Evolutionary conservation across 2,797 vertebrate species (phyloP), one percentile per base, ranked within the genome.

Genomic region (Garrulus glandarius): DNA sequence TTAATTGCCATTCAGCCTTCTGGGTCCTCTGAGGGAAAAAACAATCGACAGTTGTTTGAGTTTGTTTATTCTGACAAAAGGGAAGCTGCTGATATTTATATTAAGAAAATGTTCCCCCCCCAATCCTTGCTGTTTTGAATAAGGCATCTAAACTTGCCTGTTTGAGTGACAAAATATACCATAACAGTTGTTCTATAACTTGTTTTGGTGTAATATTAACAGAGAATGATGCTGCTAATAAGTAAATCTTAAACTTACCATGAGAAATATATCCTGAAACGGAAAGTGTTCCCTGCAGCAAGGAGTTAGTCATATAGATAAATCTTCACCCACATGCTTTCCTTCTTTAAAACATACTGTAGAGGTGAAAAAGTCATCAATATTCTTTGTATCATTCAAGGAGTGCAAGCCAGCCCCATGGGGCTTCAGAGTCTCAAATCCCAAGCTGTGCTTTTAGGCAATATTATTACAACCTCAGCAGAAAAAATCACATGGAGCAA

Each of bases 171-270:
- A 9, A 55, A 46, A 63, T 47, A 47, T 8, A 32, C 39, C 29
- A 2, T 43, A 32, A 63, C 14, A 43, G 15, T 53, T 46, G 16
- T 47, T 61, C 60, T 43, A 11, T 36, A 75, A 90, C 23, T 36
- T 50, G 22, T 61, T 52, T 84, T 78, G 18, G 18, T 55, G 34
- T 55, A 89, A 37, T 17, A 13, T 61, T 61, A 92, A 78, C 14
- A n/a, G 14, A 64, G 37, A 77, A 86, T 9, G 17, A 71, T 34
- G 63, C 17, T 80, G 57, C 21, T 92, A 44, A 81, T 94, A 50
- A 88, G 43, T 30, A 93, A 60, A 34, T 90, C 95, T 90, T 86
- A 76, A 68, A 63, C 8, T 36, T n/a, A 47, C 11, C 21, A 46
- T 69, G 50, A 89, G 23, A 82, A 88, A 95, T 41, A 7, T 27